Evolutionary conservation across 2,888 invertebrate species (phyloP).

Genomic region (Pristionchus exspectatus): DNA sequence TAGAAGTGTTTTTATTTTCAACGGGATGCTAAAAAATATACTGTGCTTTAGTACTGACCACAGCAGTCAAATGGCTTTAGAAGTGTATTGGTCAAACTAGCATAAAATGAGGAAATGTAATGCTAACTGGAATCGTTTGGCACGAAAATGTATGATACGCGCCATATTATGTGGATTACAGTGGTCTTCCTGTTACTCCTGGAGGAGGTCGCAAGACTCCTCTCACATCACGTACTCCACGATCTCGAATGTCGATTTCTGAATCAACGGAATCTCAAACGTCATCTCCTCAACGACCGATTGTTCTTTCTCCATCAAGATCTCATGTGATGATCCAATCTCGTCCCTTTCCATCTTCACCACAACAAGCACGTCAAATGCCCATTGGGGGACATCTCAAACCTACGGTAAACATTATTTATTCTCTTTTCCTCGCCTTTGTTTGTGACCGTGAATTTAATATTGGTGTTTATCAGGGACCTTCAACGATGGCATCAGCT

Average conservation of each 20-base stretch:
- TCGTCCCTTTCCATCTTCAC: not conserved
- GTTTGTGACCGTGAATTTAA: not conserved
- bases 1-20: too few relatives aligned
- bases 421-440: not conserved
- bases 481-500: constrained; percentile 47
- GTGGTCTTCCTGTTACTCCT: constrained; percentile 45
- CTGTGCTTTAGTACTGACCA: too few relatives aligned
- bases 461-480: not conserved
- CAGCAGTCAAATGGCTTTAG: not conserved
- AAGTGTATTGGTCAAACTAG: not conserved
- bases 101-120: not conserved
- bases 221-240: not conserved
- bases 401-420: not conserved
- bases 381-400: not conserved
- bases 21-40: too few relatives aligned
- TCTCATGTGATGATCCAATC: not conserved
- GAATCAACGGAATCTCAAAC: constrained; percentile 16
- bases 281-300: not conserved
- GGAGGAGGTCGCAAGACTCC: not conserved
- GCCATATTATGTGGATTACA: not conserved
- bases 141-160: too few relatives aligned
- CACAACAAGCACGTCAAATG: not conserved
- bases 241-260: constrained; percentile 28
- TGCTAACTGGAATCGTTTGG: not conserved
- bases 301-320: not conserved